Evolutionary conservation across 2,797 vertebrate genomes (phyloP).

Genomic region (Gymnocypris eckloni): DNA sequence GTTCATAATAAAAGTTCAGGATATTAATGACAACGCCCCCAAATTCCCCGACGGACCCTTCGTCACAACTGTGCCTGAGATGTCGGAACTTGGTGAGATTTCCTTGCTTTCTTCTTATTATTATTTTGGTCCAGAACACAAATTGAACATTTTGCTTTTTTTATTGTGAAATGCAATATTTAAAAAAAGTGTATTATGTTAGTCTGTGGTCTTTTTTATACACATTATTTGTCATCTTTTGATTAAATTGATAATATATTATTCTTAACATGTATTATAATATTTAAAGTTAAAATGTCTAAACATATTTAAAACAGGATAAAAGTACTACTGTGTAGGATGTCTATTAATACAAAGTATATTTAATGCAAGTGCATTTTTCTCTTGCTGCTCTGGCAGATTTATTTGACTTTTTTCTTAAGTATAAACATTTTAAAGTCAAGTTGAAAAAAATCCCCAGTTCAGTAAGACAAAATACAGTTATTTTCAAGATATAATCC

Average conservation of each 20-base stretch:
- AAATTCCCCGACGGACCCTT: conserved; percentile 96
- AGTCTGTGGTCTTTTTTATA: neutral
- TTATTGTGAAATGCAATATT: neutral
- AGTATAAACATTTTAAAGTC: neutral
- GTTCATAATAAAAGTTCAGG: conserved; percentile 99
- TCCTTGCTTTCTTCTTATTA: neutral
- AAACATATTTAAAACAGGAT: neutral
- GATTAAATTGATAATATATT: neutral
- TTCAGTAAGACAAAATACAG: neutral
- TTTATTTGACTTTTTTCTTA: neutral
- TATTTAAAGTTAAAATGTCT: no score
- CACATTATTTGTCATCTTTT: neutral
- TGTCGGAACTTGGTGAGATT: conserved; percentile 96
- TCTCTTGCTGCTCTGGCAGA: neutral
- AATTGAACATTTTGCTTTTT: neutral
- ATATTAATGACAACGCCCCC: conserved; percentile 99
- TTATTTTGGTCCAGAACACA: neutral
- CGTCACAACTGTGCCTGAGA: conserved; percentile 93
- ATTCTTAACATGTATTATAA: neutral
- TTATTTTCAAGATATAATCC: neutral
- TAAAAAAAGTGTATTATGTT: neutral
- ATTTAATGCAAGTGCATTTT: neutral
- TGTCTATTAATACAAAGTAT: neutral
- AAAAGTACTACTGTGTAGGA: neutral
- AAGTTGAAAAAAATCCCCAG: neutral